A percentile compares a stretch with the other conserved stretches of the same genome.
Conservation (phyloP, 2,888 invertebrate species). For the Congeria kusceri region DNA sequence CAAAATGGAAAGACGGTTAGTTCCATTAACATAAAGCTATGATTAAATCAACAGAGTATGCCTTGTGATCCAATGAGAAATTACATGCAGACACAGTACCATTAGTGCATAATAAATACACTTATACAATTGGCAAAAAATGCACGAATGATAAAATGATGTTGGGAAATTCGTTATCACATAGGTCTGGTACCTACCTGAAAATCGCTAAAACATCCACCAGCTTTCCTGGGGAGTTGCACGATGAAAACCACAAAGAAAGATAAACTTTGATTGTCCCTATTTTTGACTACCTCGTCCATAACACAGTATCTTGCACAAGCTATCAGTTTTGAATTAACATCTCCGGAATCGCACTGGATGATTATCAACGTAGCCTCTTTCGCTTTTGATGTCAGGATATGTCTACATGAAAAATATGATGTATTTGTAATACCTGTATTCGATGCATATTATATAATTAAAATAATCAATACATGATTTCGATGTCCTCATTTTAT, state of each 20-base stretch:
- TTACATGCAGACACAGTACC: no score
- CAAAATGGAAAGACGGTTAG: neutral
- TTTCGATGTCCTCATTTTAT: no score
- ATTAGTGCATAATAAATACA: no score
- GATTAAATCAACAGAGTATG: no score
- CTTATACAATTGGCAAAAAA: no score
- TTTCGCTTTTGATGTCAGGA: neutral
- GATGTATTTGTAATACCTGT: no score
- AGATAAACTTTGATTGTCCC: constrained; percentile 33
- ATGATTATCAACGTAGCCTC: constrained; percentile 64
- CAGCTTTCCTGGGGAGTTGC: constrained; percentile 78
- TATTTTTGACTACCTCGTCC: constrained; percentile 69
- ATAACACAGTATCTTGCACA: constrained; percentile 79
- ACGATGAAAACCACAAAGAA: constrained; percentile 77
- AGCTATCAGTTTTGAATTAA: constrained; percentile 76
- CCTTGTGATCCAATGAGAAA: no score
- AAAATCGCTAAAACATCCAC: constrained; percentile 79
- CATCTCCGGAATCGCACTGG: constrained; percentile 81
- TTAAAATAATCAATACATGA: no score
- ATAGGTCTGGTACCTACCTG: constrained; percentile 76
- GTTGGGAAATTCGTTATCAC: no score
- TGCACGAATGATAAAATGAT: no score
- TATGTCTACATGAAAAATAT: constrained; percentile 21
- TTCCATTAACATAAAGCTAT: no score
- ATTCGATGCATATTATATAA: no score